Evolutionary conservation across 1,140 invertebrate species (phyloP), one percentile per base, ranked within the genome.

Genomic region (Danaus melanippus): DNA sequence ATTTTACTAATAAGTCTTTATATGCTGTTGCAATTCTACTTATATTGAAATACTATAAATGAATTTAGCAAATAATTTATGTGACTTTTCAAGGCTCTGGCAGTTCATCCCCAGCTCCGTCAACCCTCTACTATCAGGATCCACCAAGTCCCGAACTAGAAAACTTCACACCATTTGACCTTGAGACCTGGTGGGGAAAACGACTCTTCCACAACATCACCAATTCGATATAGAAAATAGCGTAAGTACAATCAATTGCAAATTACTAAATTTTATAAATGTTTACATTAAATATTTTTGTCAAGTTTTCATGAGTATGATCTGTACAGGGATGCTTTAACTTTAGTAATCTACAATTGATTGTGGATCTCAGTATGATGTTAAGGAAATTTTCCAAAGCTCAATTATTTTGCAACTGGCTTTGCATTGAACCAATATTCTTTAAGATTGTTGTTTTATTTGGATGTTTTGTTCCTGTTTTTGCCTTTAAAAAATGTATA

Each of bases 121-220:
- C 74, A 21, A 80, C 69, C 60, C 66, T 92, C 9, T 92, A 91
- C 71, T 93, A 93, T 71, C 92, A 93, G 79, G 91, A 92, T 61
- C 91, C 92, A 58, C 91, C 92, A 1, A 92, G 90, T 67, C 87
- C 90, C 46, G 85, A 88, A 12, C 86, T 94, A 41, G 88, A 90
- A 71, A 93, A 95, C 75, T 96, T 96, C 73, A 93, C 94, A 71
- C 93, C 94, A 8, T 96, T 96, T 71, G 94, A 96, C 86, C 85
- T 96, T 67, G 94, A 95, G 73, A 92, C 93, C 10, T 96, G 94
- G 93, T 96, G 94, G 94, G 94, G 94, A 45, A 93, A 94, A 74
- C 86, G 94, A 62, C 84, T 96, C 46, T 94, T 93, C 79, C 92
- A 94, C 65, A 94, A 93, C 73, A 92, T 93, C 71, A 93, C 92